Evolutionary conservation across 2,888 invertebrate genomes (phyloP).

Genomic region (Meteorus colon): DNA sequence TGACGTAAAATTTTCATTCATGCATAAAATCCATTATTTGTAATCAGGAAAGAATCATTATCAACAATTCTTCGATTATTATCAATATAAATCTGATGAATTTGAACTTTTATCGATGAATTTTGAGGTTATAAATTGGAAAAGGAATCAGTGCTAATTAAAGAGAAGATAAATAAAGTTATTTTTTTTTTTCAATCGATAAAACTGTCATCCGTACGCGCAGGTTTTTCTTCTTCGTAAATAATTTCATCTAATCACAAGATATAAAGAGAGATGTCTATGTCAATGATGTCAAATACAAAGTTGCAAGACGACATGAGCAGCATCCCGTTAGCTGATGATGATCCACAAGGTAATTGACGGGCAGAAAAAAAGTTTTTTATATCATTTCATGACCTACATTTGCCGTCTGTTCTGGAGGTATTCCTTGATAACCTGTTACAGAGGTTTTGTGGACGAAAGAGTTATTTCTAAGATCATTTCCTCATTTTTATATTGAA

Average conservation of each 20-base stretch:
- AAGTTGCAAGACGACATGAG: slow-evolving; percentile 85
- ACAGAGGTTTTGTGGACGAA: too few species aligned
- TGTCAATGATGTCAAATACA: slow-evolving; percentile 73
- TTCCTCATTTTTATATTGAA: too few species aligned
- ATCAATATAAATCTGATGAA: neutral
- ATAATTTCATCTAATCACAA: slow-evolving; percentile 11
- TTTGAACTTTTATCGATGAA: neutral
- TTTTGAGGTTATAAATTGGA: neutral
- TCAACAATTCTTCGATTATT: neutral
- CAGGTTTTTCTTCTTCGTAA: slow-evolving; percentile 14
- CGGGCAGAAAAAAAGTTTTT: slow-evolving; percentile 17
- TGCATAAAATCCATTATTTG: slow-evolving; percentile 6
- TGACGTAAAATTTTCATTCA: slow-evolving; percentile 1
- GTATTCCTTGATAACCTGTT: neutral
- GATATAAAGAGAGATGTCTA: slow-evolving; percentile 47
- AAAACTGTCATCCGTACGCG: slow-evolving; percentile 25
- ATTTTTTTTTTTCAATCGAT: slow-evolving; percentile 37
- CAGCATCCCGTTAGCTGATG: slow-evolving; percentile 92
- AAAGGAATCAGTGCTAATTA: neutral
- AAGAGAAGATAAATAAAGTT: neutral
- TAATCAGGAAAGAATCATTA: slow-evolving; percentile 1
- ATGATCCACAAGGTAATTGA: slow-evolving; percentile 87
- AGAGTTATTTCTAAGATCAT: too few species aligned
- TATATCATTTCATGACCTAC: slow-evolving; percentile 46
- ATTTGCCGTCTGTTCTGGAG: slow-evolving; percentile 36